Evolutionary conservation across 2,888 invertebrate species (phyloP), one percentile per base, ranked within the genome.

Genomic region (Octodonta nipae): DNA sequence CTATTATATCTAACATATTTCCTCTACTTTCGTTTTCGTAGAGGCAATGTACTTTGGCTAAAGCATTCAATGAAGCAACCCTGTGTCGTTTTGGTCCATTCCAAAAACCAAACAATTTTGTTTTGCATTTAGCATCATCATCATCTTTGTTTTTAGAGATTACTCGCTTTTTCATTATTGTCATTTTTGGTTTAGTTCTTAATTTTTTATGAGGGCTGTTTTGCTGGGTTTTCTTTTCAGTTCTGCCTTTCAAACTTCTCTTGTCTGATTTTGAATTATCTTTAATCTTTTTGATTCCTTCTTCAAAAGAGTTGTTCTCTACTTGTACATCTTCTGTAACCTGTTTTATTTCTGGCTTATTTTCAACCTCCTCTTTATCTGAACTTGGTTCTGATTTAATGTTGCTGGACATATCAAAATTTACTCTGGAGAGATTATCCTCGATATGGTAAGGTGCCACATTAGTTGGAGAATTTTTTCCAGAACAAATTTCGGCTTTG

Each of bases 21-120:
- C 77, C 76, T 30, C 80, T 68, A 30, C 80, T 78, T 63, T 88
- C 88, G 55, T 88, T 88, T 60, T 88, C 88, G 52, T 88, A 88
- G 13, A 89, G 67, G 52, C 87, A 87, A 56, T 88, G 87, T 2
- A 89, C 88, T 66, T 88, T 88, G 14, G 87, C 87, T 45, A 83
- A 60, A 1, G 89, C 89, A 55, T 89, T 89, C 15, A 89, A 61
- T 2, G 88, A 87, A 20, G 89, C 89, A 61, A 87, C 85, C 42
- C 89, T 71, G 54, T 84, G 83, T 26, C 80, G 70, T 59, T 85
- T 86, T 13, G 84, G 82, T 0, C 81, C 82, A 42, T 69, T 70
- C 78, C 78, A 79, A 63, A 78, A 76, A 1, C 75, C 73, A 37
- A 74, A 66, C 20, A 47, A 20, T 37, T 50, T 50, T 1, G 43